Evolutionary conservation across 2,113 vertebrate species (phyloP).

Genomic region (Pimephales promelas): DNA sequence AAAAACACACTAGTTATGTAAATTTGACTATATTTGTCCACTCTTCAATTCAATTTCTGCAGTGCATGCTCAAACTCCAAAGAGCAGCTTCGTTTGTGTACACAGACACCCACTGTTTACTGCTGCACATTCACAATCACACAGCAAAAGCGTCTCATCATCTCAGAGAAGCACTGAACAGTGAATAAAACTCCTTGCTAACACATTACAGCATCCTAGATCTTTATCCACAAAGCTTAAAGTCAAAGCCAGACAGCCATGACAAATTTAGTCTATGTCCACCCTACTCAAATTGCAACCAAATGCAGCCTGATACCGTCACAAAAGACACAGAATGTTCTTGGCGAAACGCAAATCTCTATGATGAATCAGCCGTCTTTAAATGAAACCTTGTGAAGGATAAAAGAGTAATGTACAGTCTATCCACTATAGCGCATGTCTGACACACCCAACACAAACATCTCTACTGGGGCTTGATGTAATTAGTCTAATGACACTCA

Average conservation of each 20-base stretch:
- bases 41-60: neutral
- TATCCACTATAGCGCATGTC: conserved; percentile 9
- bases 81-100: conserved; percentile 10
- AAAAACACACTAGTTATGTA: neutral
- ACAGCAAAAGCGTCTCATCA: conserved; percentile 14
- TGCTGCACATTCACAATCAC: conserved; percentile 3
- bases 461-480: neutral
- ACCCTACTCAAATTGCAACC: conserved; percentile 16
- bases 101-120: neutral
- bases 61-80: neutral
- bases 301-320: conserved; percentile 8
- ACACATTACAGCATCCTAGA: neutral
- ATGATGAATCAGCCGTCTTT: conserved; percentile 3
- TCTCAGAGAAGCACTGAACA: neutral
- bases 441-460: conserved; percentile 43
- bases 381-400: neutral
- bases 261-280: conserved; percentile 4
- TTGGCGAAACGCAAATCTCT: conserved; percentile 14
- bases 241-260: conserved; percentile 42
- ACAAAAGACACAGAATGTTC: neutral
- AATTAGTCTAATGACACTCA: conserved; percentile 30
- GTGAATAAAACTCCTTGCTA: neutral
- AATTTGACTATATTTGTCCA: neutral
- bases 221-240: conserved; percentile 15
- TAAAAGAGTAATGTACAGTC: conserved; percentile 14